phyloP scores from a whole-genome alignment of 2,113 vertebrate genomes.

The cat (Felis catus) region DNA sequence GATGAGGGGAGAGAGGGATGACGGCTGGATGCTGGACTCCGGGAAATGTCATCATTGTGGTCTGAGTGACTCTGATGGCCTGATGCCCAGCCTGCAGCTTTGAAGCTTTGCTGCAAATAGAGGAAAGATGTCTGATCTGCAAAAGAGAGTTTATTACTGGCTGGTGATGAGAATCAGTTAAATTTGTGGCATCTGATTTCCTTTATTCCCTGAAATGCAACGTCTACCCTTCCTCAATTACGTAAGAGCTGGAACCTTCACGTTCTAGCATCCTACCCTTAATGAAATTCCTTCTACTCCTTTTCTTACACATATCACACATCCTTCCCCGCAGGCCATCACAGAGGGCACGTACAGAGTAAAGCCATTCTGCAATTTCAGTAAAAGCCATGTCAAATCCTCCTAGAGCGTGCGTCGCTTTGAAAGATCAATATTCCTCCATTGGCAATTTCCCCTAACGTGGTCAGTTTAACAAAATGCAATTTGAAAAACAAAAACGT shows the following conservation, averaged over 20 bases:
- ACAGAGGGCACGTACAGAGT: not conserved
- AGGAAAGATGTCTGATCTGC: not conserved
- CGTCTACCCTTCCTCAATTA: not conserved
- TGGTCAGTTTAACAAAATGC: conserved; percentile 55
- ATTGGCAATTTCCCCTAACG: conserved; percentile 38
- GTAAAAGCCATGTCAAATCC: conserved; percentile 48
- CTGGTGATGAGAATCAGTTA: not conserved
- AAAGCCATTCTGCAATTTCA: not conserved
- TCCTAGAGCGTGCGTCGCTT: conserved; percentile 24
- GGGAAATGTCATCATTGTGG: not conserved
- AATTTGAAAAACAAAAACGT: conserved; percentile 33
- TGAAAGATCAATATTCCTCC: conserved; percentile 53
- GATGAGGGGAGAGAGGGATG: not conserved
- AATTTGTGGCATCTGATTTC: not conserved
- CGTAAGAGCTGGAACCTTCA: not conserved
- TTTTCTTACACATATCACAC: conserved; percentile 2
- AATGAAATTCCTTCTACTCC: conserved; percentile 10
- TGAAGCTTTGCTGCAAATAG: not conserved
- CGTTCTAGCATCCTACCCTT: not conserved
- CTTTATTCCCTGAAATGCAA: not conserved
- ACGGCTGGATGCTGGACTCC: not conserved
- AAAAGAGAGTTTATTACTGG: not conserved
- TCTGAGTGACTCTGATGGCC: not conserved
- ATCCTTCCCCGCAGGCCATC: not conserved
- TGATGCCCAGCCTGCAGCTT: not conserved